These are phyloP conservation scores for Ochropleura plecta DNA, from an alignment of 2,888 invertebrate species.

Conservation along the genomic window DNA sequence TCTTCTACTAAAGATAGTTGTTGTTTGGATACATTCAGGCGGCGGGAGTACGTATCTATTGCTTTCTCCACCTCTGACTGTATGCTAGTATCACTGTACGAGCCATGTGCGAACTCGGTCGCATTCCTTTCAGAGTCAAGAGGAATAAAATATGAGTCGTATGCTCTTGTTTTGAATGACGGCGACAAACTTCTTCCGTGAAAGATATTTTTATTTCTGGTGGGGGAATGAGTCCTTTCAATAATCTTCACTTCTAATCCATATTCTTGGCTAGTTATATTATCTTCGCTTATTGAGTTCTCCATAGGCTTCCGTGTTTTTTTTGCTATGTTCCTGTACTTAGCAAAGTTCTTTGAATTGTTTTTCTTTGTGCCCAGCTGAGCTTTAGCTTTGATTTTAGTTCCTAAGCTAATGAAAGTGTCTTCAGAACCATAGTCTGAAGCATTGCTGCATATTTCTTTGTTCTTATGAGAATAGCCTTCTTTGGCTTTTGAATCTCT, in stretches of 20 bases:
- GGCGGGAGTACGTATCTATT: constrained; percentile 80
- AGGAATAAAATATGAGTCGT: constrained; percentile 84
- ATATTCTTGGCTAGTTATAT: constrained; percentile 74
- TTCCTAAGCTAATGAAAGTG: constrained; percentile 87
- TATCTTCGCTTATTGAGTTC: constrained; percentile 71
- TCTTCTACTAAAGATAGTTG: constrained; percentile 89
- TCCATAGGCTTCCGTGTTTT: constrained; percentile 80
- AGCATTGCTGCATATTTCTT: constrained; percentile 84
- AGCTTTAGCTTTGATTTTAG: constrained; percentile 89
- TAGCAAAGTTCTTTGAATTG: constrained; percentile 79
- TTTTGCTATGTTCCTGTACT: constrained; percentile 81
- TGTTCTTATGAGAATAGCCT: constrained; percentile 70
- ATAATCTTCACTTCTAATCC: constrained; percentile 85
- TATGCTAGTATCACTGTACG: constrained; percentile 77
- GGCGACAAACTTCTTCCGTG: constrained; percentile 76
- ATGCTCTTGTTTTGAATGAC: constrained; percentile 76
- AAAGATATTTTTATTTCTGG: constrained; percentile 73
- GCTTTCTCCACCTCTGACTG: constrained; percentile 78
- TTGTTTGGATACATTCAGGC: constrained; percentile 80
- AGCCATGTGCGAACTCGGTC: constrained; percentile 68
- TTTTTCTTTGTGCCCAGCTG: constrained; percentile 81
- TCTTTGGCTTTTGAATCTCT: constrained; percentile 71
- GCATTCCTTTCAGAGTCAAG: constrained; percentile 74
- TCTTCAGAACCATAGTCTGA: constrained; percentile 89
- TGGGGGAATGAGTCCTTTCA: constrained; percentile 78